Base-by-base conservation (phyloP, 2,113 vertebrate species). In the Zapornia atra region DNA sequence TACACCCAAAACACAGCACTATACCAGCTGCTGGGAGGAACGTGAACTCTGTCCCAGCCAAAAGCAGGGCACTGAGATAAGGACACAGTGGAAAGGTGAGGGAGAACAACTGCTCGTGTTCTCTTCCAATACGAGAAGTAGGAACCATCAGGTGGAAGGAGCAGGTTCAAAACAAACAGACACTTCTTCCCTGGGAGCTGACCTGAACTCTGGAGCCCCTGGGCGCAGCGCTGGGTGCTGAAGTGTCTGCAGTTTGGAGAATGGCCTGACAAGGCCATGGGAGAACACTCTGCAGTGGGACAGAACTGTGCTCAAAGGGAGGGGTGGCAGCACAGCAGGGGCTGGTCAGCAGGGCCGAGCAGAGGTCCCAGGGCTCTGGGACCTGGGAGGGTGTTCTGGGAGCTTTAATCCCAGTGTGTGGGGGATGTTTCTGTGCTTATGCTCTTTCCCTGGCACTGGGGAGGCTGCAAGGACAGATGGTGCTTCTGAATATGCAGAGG, bases 251-350 rank as follows among this genome's bases (percentile, higher is more conserved):
- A 26, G 1, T 57, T 34, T 20, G 61, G 66, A 51, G n/a, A 73
- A 70, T 0, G 11, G 46, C 14, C 42, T 4, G 33, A 64, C 21
- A 22, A n/a, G 29, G 15, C 24, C 19, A 38, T 1, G 15, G 56
- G 21, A n/a, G 21, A 34, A 28, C 31, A 36, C 15, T 17, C 26
- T 0, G 1, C 10, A 11, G 59, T 19, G 2, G 33, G 20, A 60
- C 21, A 9, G 0, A 1, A 6, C 19, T 0, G 4, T 1, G 3
- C 22, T 36, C 6, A 5, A 51, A 51, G 42, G 28, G 48, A 50
- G n/a, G 15, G 38, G 11, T 15, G 54, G 16, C 24, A 18, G 50
- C 3, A 1, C 46, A 10, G 34, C 6, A 4, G 50, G 34, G 10
- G 24, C 6, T 15, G 36, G 13, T 18, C 5, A 3, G 22, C 5